These are phyloP conservation scores for Zoanthus solanderi DNA, from an alignment of 92 coral and sea anemone genomes.

Conservation along the genomic window DNA sequence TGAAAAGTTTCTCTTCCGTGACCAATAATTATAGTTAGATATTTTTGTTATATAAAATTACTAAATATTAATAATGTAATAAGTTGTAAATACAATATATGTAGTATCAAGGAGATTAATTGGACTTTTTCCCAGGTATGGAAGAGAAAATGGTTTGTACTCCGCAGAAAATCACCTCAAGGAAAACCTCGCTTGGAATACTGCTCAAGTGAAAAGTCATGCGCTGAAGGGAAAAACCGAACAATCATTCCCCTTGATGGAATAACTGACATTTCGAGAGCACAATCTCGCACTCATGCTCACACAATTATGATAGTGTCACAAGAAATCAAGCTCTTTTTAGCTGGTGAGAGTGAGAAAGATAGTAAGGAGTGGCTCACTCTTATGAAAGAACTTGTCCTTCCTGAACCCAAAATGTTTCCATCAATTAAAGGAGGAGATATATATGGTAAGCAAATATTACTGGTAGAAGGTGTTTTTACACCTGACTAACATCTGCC, in stretches of 20 bases:
- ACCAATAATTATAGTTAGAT: neutral
- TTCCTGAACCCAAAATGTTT: constrained; percentile 89
- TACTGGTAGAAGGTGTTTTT: neutral
- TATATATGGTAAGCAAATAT: constrained; percentile 77
- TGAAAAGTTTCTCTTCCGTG: neutral
- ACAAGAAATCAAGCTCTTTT: constrained; percentile 79
- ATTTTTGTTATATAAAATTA: no score
- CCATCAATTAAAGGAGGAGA: constrained; percentile 88
- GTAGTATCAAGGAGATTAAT: neutral
- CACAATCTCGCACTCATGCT: constrained; percentile 87
- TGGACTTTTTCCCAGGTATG: constrained; percentile 70
- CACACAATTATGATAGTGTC: constrained; percentile 79
- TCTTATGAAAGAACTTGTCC: constrained; percentile 89
- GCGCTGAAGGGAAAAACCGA: constrained; percentile 86
- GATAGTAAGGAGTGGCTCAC: constrained; percentile 92
- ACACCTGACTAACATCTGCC: no score
- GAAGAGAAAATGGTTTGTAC: constrained; percentile 97
- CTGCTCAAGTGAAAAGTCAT: constrained; percentile 88
- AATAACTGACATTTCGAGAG: constrained; percentile 78
- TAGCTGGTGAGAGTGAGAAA: constrained; percentile 80
- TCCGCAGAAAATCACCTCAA: constrained; percentile 84
- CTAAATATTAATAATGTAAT: no score
- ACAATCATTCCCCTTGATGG: constrained; percentile 85
- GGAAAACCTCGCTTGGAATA: constrained; percentile 92
- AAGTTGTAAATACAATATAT: neutral